Conservation (phyloP, 2,888 invertebrate species). For the Ecdyonurus torrentis region DNA sequence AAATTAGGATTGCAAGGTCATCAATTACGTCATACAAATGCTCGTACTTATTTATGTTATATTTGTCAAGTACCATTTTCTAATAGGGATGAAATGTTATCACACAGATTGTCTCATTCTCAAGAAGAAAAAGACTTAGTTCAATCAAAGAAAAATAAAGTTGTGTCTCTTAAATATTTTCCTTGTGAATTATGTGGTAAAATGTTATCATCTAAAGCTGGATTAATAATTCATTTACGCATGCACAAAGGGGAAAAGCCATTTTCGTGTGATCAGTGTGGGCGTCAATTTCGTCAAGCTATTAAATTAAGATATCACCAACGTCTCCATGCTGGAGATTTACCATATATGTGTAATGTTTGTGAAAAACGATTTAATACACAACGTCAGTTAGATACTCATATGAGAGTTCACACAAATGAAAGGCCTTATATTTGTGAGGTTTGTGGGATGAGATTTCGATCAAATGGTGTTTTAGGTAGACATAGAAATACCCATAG, state of each 20-base stretch:
- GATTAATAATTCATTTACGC: background rate
- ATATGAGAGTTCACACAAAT: background rate
- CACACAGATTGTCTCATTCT: background rate
- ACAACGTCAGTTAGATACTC: background rate
- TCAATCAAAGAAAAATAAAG: background rate
- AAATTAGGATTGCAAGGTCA: background rate
- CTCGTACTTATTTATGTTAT: background rate
- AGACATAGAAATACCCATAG: background rate
- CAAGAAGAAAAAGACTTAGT: background rate
- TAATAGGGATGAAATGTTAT: background rate
- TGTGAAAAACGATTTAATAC: conserved; percentile 1
- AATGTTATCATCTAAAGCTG: background rate
- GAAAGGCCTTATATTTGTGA: background rate
- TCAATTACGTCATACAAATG: background rate
- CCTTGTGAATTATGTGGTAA: background rate
- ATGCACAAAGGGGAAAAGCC: conserved; percentile 1
- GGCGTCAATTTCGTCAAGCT: background rate
- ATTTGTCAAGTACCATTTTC: background rate
- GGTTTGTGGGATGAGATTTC: background rate
- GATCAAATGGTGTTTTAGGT: background rate
- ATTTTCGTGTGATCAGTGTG: background rate
- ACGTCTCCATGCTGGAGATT: background rate
- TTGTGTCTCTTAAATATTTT: background rate
- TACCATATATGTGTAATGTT: background rate
- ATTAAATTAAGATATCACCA: background rate